Percentiles rank a stretch among this genome's conserved stretches.
Conservation (phyloP, 2,888 invertebrate species). For the Tinea semifulvella region DNA sequence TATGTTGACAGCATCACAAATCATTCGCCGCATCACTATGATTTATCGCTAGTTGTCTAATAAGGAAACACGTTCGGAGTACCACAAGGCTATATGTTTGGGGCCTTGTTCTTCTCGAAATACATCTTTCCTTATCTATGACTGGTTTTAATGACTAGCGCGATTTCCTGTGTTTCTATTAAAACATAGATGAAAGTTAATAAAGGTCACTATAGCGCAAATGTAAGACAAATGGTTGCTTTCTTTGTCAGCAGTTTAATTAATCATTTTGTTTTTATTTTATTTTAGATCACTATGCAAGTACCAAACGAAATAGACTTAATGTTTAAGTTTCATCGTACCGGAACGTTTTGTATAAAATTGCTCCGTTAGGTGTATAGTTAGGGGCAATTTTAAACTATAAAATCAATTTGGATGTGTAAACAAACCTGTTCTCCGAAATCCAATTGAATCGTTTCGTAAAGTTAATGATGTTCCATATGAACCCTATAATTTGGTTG, state of each 20-base stretch:
- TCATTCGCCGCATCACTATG: constrained; percentile 9
- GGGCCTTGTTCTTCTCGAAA: background rate
- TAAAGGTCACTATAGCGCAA: too few species aligned
- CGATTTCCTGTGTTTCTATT: too few species aligned
- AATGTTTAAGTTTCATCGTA: background rate
- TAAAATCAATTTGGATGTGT: constrained; percentile 5
- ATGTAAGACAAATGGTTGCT: too few species aligned
- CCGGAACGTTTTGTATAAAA: background rate
- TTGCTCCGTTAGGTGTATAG: background rate
- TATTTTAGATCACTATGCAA: too few species aligned
- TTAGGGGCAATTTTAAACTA: constrained; percentile 1
- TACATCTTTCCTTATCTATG: background rate
- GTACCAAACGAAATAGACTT: background rate
- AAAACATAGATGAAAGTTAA: too few species aligned
- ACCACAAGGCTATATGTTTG: constrained; percentile 1
- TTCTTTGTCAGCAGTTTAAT: too few species aligned
- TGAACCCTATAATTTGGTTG: background rate
- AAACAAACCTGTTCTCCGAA: background rate
- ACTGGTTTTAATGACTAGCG: constrained; percentile 6
- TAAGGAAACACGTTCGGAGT: constrained; percentile 7
- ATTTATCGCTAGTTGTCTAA: constrained; percentile 9
- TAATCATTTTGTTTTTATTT: too few species aligned
- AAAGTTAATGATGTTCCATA: constrained; percentile 3
- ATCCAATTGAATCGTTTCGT: constrained; percentile 2
- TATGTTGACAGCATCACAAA: constrained; percentile 10